Evolutionary conservation across 2,797 vertebrate species (phyloP).

Genomic region (Melanogrammus aeglefinus): DNA sequence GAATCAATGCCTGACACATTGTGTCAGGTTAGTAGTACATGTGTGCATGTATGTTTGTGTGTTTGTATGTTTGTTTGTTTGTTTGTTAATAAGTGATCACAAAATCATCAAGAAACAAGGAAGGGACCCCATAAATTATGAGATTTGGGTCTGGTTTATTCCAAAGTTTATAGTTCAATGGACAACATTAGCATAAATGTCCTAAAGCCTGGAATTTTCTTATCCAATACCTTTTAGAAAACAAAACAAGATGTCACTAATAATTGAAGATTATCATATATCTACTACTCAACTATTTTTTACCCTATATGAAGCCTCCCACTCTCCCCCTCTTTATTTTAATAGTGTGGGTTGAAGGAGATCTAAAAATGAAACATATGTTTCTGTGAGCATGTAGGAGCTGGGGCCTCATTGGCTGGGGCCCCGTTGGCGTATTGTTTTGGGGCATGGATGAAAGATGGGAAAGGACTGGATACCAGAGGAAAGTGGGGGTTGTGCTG

Average conservation of each 20-base stretch:
- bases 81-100: not conserved
- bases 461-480: conserved; percentile 2
- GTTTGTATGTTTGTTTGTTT: not conserved
- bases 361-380: conserved; percentile 80
- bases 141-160: not conserved
- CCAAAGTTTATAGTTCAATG: not conserved
- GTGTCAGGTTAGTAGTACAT: not conserved
- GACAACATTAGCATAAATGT: not conserved
- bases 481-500: not conserved
- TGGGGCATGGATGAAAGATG: conserved; percentile 51
- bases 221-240: not conserved
- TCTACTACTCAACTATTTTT: conserved; percentile 9
- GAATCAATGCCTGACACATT: no score
- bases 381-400: conserved; percentile 69
- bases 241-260: not conserved
- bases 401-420: conserved; percentile 32
- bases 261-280: not conserved
- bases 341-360: conserved; percentile 54
- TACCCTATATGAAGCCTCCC: conserved; percentile 48
- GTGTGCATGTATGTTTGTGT: not conserved
- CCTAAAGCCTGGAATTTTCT: not conserved
- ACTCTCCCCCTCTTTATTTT: conserved; percentile 48
- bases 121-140: not conserved
- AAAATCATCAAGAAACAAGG: not conserved
- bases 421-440: conserved; percentile 70